phyloP scores from a whole-genome alignment of 2,113 vertebrate genomes.

The Sinocyclocheilus anophthalmus region DNA sequence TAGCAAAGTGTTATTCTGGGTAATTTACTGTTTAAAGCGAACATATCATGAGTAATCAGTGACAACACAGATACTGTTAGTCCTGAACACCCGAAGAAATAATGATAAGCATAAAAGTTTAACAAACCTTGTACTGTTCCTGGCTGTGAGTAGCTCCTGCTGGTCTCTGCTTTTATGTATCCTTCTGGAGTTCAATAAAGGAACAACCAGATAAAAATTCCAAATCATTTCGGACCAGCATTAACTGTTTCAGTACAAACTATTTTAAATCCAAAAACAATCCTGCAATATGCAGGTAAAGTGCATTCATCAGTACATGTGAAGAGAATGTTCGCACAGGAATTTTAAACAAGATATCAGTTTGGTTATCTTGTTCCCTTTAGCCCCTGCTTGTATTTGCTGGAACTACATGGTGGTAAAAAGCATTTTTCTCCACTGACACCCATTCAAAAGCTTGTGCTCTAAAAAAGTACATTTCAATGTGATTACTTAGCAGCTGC shows the following conservation, averaged over 20 bases:
- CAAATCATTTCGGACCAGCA: background rate
- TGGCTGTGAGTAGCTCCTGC: background rate
- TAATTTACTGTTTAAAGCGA: background rate
- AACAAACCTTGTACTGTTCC: no score
- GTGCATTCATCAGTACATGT: background rate
- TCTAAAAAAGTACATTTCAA: background rate
- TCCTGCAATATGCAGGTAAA: background rate
- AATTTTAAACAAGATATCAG: background rate
- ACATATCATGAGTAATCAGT: background rate
- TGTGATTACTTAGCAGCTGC: background rate
- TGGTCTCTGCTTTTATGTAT: background rate
- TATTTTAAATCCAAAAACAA: background rate
- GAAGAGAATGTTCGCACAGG: background rate
- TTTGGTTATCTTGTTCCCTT: background rate
- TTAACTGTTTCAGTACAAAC: background rate
- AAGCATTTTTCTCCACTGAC: background rate
- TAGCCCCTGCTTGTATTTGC: background rate
- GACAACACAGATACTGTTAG: background rate
- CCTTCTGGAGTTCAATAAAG: background rate
- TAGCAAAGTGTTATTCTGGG: background rate
- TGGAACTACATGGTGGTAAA: background rate
- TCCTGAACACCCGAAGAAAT: background rate
- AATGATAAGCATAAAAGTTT: background rate
- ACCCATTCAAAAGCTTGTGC: background rate
- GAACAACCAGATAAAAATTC: background rate